A percentile compares a stretch with the other conserved stretches of the same genome.
Evolutionary conservation across 2,797 vertebrate species (phyloP).

Genomic region (Trematomus bernacchii): DNA sequence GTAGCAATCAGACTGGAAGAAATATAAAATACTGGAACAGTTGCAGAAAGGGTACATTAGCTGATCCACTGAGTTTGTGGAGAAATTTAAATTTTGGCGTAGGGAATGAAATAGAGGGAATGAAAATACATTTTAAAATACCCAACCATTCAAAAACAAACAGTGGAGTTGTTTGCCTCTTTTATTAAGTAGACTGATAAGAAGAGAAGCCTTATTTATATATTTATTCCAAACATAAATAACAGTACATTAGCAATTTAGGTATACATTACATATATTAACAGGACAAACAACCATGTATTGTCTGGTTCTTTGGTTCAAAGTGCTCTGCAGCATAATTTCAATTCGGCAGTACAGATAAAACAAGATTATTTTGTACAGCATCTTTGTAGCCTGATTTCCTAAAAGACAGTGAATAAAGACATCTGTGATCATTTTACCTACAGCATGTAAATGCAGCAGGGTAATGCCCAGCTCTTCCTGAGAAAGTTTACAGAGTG

Average conservation of each 20-base stretch:
- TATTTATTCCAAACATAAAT: constrained; percentile 41
- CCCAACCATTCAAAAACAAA: constrained; percentile 14
- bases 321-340: constrained; percentile 44
- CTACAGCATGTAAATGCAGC: background rate
- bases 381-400: background rate
- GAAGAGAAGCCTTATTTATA: constrained; percentile 7
- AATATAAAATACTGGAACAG: constrained; percentile 6
- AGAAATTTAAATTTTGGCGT: constrained; percentile 13
- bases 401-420: constrained; percentile 9
- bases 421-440: constrained; percentile 16
- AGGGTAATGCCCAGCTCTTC: constrained; percentile 22
- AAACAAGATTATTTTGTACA: constrained; percentile 30
- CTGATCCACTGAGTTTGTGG: constrained; percentile 4
- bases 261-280: constrained; percentile 44
- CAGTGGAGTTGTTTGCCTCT: background rate
- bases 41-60: constrained; percentile 17
- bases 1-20: constrained; percentile 16
- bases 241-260: constrained; percentile 21
- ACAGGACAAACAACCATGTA: constrained; percentile 17
- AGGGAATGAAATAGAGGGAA: background rate
- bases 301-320: constrained; percentile 43
- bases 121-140: constrained; percentile 17
- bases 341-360: constrained; percentile 36
- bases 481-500: constrained; percentile 51
- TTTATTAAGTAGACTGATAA: constrained; percentile 27